Base-by-base conservation (phyloP, 1,140 invertebrate genomes). In the Idris sp. region DNA sequence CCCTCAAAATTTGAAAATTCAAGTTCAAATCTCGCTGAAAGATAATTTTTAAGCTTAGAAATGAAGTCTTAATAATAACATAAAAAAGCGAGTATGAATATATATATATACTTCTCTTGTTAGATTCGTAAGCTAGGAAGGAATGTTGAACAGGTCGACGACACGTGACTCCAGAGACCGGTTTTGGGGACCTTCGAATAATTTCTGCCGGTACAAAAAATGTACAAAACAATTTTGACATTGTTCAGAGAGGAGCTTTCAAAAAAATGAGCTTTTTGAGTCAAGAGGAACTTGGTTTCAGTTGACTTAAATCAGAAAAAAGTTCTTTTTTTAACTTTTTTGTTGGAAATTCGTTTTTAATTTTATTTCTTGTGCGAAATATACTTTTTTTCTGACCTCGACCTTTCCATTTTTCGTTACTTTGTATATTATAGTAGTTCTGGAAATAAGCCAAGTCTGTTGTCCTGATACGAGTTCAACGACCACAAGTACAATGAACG, bases 61-160 rank as follows among this genome's bases (percentile, higher is more conserved):
- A n/a, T n/a, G n/a, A n/a, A n/a, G n/a, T n/a, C n/a, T n/a, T n/a
- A n/a, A n/a, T n/a, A n/a, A n/a, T n/a, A n/a, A n/a, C n/a, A n/a
- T n/a, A n/a, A 41, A 49, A 58, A 64, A 28, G 10, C 22, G 6
- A 35, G 22, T 18, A 48, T 49, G 36, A 14, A 36, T 35, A 40
- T 40, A 49, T 62, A 40, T 13, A 11, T 8, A n/a, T 46, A n/a
- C 53, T 59, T 26, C 25, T 43, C 28, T 64, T 48, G 38, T 65
- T 74, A 72, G 68, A 74, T 77, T 76, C 67, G 75, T 80, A 79
- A 80, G 76, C 68, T 79, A 73, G 75, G 58, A 51, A 82, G 62
- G 77, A 78, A 80, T 82, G 65, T 56, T 71, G 73, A 71, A 71
- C 69, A 53, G 74, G 68, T 77, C 74, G 74, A 73, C 48, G 74